Base-by-base conservation (phyloP, 53 echinoderm and acorn worm genomes). In the Hippasteria phrygiana region DNA sequence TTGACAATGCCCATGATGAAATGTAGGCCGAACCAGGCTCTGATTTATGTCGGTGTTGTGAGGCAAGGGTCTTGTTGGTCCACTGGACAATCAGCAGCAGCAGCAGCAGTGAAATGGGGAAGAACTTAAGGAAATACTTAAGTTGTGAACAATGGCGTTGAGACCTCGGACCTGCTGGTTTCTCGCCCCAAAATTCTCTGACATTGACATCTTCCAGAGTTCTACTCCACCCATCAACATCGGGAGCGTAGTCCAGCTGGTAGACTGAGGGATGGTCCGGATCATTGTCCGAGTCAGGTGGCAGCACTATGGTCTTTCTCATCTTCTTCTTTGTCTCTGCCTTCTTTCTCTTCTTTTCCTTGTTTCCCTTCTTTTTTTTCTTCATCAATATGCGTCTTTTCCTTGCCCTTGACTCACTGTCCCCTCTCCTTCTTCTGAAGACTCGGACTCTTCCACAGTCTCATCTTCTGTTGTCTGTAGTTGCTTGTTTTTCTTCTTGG, bases 1-100 rank as follows among this genome's bases (percentile, higher is more conserved):
- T 70, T 86, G 5, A 86, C 87, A n/a, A 86, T 66, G 38, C 72
- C 87, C 87, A 86, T 86, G 12, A 86, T 29, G 36, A 86, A 24
- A 33, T 71, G 72, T 4, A 71, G 33, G 17, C 87, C 72, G 34
- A 86, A 71, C 87, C 87, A 86, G 14, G 72, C 87, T 50, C 33
- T 71, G 16, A 71, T 33, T 54, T 86, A 51, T 51, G 28, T 13
- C 18, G 27, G 67, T 24, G 86, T 43, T 29, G 71, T 86, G 46
- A 66, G 16, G 12, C 43, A 47, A 72, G 73, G 1, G 20, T n/a
- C 33, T 53, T 46, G 54, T 87, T 87, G 7, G 87, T 71, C 87
- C 87, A 86, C 20, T 12, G 1, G 31, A 54, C 69, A 37, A 86
- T 86, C 32, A 5, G 24, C n/a, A 45, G 26, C 32, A 5, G 24